Base-by-base conservation (phyloP, 2,888 invertebrate genomes). In the Leistus spinibarbis region DNA sequence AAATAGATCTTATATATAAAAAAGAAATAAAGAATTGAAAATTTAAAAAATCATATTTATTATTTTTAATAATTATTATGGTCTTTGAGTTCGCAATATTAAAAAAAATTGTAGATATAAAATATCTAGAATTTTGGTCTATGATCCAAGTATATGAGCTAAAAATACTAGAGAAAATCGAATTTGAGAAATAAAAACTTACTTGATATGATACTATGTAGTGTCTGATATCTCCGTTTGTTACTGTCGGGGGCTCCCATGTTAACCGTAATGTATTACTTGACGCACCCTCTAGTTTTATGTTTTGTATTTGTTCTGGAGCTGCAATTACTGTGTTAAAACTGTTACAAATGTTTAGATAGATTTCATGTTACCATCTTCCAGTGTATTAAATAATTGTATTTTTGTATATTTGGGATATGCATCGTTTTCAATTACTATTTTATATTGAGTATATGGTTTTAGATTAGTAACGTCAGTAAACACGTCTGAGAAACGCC, bases 171-270 rank as follows among this genome's bases (percentile, higher is more conserved):
- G 16, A 54, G n/a, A 24, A 56, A 24, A 56, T 23, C 56, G 5
- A 13, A 54, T 54, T 5, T 53, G 53, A 10, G 56, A 57, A 17
- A 20, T 16, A 19, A 57, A 57, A 1, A 65, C 56, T n/a, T 57
- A 72, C 72, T 27, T 57, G 17, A 17, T 66, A 67, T 27, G 19
- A 20, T 13, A 73, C 24, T 13, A 20, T 62, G 23, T 73, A 73
- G 2, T 53, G 23, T 53, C 10, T 27, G 4, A 73, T 67, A 9
- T 13, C 3, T 19, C 73, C 73, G 62, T 73, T 73, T 19, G 17
- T 2, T 7, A 57, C 67, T 23, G 20, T 9, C n/a, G 73, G 73
- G 16, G 40, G 22, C 2, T 62, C 5, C 73, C 73, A 73, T 4
- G 67, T 27, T 9, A 73, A 7, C 40, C 20, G 13, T 23, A 73